Evolutionary conservation across 1,140 invertebrate genomes (phyloP).

Genomic region (Zelostemma sp.): DNA sequence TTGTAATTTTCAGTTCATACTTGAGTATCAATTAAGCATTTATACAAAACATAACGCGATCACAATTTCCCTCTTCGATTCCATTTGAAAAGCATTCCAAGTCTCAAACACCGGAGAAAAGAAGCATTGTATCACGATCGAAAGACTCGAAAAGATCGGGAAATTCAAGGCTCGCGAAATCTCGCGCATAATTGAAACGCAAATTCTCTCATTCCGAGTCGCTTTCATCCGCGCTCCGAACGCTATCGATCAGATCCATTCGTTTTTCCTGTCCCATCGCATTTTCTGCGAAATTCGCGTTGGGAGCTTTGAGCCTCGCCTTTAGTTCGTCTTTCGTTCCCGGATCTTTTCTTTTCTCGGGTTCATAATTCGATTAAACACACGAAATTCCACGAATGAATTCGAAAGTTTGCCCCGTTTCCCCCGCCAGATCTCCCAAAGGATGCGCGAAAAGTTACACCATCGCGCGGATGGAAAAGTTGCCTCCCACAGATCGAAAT

Average conservation of each 20-base stretch:
- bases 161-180: constrained; percentile 24
- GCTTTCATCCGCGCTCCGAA: constrained; percentile 7
- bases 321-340: neutral
- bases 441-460: constrained; percentile 21
- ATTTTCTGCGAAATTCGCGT: neutral
- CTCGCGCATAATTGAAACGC: constrained; percentile 30
- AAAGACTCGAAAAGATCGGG: neutral
- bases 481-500: constrained; percentile 38
- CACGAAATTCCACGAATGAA: constrained; percentile 49
- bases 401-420: constrained; percentile 46
- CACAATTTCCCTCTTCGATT: no score
- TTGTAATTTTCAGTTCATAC: no score
- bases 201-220: constrained; percentile 15
- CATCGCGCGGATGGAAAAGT: constrained; percentile 29
- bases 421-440: constrained; percentile 5
- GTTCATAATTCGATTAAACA: constrained; percentile 53
- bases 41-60: no score
- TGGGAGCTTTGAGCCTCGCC: neutral
- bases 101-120: neutral
- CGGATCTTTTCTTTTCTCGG: constrained; percentile 11
- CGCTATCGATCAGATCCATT: constrained; percentile 1
- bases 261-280: neutral
- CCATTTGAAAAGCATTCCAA: neutral
- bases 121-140: neutral
- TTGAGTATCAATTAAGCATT: no score